phyloP scores from a whole-genome alignment of 2,113 vertebrate genomes.

The Lanius collurio region DNA sequence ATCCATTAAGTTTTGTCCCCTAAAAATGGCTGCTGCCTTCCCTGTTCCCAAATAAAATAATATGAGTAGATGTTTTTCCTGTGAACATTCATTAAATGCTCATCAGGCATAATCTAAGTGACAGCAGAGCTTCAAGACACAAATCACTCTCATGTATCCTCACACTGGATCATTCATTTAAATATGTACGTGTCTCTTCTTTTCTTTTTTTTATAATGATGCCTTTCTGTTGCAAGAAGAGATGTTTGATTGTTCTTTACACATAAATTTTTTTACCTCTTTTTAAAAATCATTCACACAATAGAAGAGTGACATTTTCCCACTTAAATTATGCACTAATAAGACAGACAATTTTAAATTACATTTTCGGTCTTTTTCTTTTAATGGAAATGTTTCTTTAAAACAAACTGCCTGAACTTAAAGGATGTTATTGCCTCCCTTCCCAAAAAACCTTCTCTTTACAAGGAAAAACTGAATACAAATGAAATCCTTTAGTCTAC shows the following conservation, averaged over 20 bases:
- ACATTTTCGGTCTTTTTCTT: neutral
- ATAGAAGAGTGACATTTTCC: slow-evolving; percentile 52
- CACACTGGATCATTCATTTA: slow-evolving; percentile 37
- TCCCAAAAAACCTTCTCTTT: neutral
- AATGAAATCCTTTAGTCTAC: slow-evolving; percentile 33
- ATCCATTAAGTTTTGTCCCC: slow-evolving; percentile 35
- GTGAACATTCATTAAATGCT: slow-evolving; percentile 41
- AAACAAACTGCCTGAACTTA: slow-evolving; percentile 32
- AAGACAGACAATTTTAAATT: slow-evolving; percentile 19
- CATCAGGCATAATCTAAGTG: slow-evolving; percentile 28
- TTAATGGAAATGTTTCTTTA: slow-evolving; percentile 30
- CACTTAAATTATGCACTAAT: slow-evolving; percentile 26
- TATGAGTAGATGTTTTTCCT: slow-evolving; percentile 16
- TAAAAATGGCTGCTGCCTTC: slow-evolving; percentile 21
- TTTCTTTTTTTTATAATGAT: slow-evolving; percentile 42
- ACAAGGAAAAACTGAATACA: slow-evolving; percentile 6
- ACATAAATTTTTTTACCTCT: neutral
- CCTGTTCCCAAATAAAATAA: slow-evolving; percentile 25
- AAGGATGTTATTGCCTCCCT: neutral
- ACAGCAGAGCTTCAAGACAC: slow-evolving; percentile 31
- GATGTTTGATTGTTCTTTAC: slow-evolving; percentile 45
- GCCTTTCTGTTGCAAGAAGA: slow-evolving; percentile 32
- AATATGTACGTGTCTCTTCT: slow-evolving; percentile 33
- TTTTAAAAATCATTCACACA: slow-evolving; percentile 41
- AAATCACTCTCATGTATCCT: slow-evolving; percentile 27